Evolutionary conservation across 2,888 invertebrate species (phyloP).

Genomic region (Phengaris alcon): DNA sequence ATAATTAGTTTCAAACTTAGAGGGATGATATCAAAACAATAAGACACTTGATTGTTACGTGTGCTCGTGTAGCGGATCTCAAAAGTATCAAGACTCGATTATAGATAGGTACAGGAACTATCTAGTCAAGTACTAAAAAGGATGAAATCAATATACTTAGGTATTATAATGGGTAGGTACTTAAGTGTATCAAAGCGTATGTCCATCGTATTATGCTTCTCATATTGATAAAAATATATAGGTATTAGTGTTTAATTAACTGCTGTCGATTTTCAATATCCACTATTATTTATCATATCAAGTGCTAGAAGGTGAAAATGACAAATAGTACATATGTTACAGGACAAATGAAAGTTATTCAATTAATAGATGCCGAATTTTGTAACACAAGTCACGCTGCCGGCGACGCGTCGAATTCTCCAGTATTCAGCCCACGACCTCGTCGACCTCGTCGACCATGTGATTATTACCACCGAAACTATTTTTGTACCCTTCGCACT

Average conservation of each 20-base stretch:
- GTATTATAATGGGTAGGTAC: too few species aligned
- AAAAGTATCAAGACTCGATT: background rate
- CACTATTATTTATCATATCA: background rate
- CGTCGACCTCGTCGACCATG: constrained; percentile 58
- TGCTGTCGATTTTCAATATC: background rate
- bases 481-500: constrained; percentile 59
- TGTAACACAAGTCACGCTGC: constrained; percentile 17
- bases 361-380: constrained; percentile 8
- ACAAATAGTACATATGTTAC: background rate
- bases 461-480: constrained; percentile 64
- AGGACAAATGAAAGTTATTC: background rate
- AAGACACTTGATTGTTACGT: constrained; percentile 24
- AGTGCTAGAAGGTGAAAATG: background rate
- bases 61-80: constrained; percentile 14
- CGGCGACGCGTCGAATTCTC: constrained; percentile 9
- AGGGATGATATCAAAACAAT: constrained; percentile 29
- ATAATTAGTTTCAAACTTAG: constrained; percentile 34
- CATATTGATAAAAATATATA: too few species aligned
- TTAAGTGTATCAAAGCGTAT: too few species aligned
- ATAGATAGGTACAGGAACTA: background rate
- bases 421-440: constrained; percentile 50
- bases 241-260: too few species aligned
- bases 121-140: background rate
- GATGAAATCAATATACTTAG: too few species aligned
- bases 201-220: too few species aligned